These are phyloP conservation scores for Catocala sponsa DNA, from an alignment of 2,888 invertebrate species.

Conservation along the genomic window DNA sequence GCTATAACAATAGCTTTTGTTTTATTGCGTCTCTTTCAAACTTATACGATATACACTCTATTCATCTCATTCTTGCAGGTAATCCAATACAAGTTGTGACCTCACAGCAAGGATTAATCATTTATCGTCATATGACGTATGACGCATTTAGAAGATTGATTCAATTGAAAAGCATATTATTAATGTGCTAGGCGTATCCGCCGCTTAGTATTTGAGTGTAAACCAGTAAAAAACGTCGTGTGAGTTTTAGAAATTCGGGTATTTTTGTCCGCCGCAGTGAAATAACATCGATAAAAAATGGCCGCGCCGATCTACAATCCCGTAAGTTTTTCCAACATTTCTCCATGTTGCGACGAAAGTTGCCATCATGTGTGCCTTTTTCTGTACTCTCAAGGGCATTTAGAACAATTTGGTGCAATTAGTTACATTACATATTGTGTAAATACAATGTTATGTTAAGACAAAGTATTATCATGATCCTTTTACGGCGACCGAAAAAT, in stretches of 20 bases:
- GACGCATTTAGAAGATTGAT: conserved; percentile 68
- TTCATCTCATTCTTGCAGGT: conserved; percentile 16
- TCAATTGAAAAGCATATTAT: conserved; percentile 59
- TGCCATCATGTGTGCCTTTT: conserved; percentile 36
- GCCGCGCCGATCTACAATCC: conserved; percentile 77
- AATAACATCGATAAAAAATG: conserved; percentile 60
- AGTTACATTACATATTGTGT: conserved; percentile 55
- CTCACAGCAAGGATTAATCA: conserved; percentile 43
- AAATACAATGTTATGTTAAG: conserved; percentile 56
- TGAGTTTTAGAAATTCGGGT: conserved; percentile 34
- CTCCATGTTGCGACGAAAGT: conserved; percentile 30
- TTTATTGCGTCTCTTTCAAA: conserved; percentile 19
- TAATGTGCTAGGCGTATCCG: conserved; percentile 66
- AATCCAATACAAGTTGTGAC: conserved; percentile 22
- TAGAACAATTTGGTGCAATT: conserved; percentile 58
- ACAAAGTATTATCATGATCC: conserved; percentile 39
- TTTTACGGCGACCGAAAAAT: conserved; percentile 32
- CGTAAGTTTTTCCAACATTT: conserved; percentile 62
- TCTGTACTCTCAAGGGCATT: conserved; percentile 72
- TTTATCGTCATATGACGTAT: conserved; percentile 73
- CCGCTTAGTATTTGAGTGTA: conserved; percentile 56
- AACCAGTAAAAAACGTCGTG: conserved; percentile 46
- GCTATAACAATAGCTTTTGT: conserved; percentile 8
- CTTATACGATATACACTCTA: neutral
- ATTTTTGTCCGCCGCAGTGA: conserved; percentile 25